Percentiles rank a stretch among this genome's conserved stretches.
phyloP scores from a whole-genome alignment of 2,888 invertebrate species.

The Drosophila austrosaltans region DNA sequence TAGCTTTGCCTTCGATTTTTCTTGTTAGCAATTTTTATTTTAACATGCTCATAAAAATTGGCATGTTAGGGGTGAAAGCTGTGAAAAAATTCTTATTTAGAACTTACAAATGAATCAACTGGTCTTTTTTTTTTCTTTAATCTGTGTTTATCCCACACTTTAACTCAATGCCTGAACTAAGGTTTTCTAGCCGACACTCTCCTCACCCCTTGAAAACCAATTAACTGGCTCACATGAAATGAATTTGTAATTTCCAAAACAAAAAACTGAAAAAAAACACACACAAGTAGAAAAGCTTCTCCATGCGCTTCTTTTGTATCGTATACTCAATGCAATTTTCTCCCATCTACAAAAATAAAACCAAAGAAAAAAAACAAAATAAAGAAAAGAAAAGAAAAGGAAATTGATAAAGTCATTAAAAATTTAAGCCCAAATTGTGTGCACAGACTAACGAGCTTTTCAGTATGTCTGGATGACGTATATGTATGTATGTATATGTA shows the following conservation, averaged over 20 bases:
- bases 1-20: not conserved
- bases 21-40: constrained; percentile 32
- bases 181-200: constrained; percentile 38
- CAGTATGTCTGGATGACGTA: constrained; percentile 49
- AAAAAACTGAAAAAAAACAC: constrained; percentile 14
- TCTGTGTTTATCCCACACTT: constrained; percentile 21
- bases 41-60: constrained; percentile 52
- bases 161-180: not conserved
- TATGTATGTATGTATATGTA: too few relatives aligned
- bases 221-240: constrained; percentile 53
- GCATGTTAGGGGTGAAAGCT: constrained; percentile 55
- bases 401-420: constrained; percentile 72
- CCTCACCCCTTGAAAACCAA: constrained; percentile 47
- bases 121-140: constrained; percentile 55
- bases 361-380: constrained; percentile 32
- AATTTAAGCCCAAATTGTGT: constrained; percentile 69
- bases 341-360: constrained; percentile 25
- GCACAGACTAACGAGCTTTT: constrained; percentile 69
- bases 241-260: constrained; percentile 53
- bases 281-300: constrained; percentile 39
- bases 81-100: constrained; percentile 54
- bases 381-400: constrained; percentile 22
- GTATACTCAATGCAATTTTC: constrained; percentile 60
- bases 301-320: constrained; percentile 58
- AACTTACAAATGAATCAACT: constrained; percentile 49